These are phyloP conservation scores for Sphaeridia pumilis DNA, from an alignment of 2,888 invertebrate species.

Conservation along the genomic window DNA sequence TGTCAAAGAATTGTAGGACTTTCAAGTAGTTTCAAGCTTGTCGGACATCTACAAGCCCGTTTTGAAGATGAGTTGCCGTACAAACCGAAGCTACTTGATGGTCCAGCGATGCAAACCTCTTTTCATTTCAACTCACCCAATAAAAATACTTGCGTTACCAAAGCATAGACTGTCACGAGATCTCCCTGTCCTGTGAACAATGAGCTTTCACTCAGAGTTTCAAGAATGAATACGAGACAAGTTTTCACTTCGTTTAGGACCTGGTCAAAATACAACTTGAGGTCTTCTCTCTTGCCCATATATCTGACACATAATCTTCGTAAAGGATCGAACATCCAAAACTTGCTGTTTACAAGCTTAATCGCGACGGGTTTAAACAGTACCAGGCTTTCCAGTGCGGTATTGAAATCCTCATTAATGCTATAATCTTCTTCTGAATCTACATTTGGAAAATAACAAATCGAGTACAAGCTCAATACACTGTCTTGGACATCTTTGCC, in stretches of 20 bases:
- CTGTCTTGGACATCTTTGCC: too few species aligned
- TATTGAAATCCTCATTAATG: neutral
- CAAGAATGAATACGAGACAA: constrained; percentile 4
- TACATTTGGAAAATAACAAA: constrained; percentile 11
- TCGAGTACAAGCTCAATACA: constrained; percentile 9
- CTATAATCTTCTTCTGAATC: neutral
- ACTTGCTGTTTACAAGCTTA: constrained; percentile 10
- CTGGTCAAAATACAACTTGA: neutral
- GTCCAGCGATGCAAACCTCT: too few species aligned
- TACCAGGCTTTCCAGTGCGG: neutral
- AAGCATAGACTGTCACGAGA: constrained; percentile 5
- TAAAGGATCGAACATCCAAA: constrained; percentile 14
- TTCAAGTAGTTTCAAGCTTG: too few species aligned
- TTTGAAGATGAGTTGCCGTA: neutral
- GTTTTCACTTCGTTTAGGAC: constrained; percentile 5
- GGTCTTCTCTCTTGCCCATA: neutral
- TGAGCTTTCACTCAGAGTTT: neutral
- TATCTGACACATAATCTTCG: constrained; percentile 7
- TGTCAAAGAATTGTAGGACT: too few species aligned
- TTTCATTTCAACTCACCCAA: constrained; percentile 16
- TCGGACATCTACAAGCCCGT: too few species aligned
- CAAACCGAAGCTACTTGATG: neutral
- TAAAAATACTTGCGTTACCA: constrained; percentile 9
- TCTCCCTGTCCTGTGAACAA: too few species aligned
- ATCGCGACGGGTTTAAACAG: constrained; percentile 1